Evolutionary conservation across 1,140 invertebrate species (phyloP).

Genomic region (Bathynomus jamesi): DNA sequence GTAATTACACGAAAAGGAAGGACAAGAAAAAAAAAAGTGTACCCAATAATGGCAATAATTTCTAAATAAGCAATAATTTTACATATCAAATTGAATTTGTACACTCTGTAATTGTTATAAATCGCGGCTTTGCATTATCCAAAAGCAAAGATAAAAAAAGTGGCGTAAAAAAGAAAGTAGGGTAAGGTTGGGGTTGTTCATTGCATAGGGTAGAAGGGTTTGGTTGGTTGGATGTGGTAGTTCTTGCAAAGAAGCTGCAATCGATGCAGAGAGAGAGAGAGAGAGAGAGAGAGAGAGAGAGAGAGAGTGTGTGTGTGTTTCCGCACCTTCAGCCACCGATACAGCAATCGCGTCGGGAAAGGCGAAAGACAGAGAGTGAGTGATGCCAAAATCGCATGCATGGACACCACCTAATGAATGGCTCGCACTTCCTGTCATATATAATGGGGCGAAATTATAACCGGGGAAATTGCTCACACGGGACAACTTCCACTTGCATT

Average conservation of each 20-base stretch:
- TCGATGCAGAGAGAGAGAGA: too few species aligned
- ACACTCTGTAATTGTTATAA: not conserved
- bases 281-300: too few species aligned
- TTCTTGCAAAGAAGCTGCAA: too few species aligned
- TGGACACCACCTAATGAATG: not conserved
- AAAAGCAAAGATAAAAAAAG: not conserved
- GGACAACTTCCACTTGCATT: slow-evolving; percentile 1
- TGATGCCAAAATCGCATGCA: slow-evolving; percentile 1
- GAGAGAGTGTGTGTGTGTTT: too few species aligned
- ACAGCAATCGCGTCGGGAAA: not conserved
- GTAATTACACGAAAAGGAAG: too few species aligned
- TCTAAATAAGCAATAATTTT: not conserved
- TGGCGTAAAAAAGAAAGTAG: not conserved
- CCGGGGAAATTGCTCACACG: not conserved
- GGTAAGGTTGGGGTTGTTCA: too few species aligned
- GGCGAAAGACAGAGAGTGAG: not conserved
- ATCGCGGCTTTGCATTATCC: not conserved
- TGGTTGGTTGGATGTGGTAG: too few species aligned
- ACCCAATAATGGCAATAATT: not conserved
- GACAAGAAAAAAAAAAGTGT: too few species aligned
- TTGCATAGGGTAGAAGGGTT: too few species aligned
- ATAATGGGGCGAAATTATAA: not conserved
- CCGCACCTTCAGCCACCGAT: not conserved
- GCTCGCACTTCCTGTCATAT: not conserved
- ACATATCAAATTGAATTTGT: not conserved